Conservation (phyloP, 2,113 vertebrate species). For the Leuciscus idus region DNA sequence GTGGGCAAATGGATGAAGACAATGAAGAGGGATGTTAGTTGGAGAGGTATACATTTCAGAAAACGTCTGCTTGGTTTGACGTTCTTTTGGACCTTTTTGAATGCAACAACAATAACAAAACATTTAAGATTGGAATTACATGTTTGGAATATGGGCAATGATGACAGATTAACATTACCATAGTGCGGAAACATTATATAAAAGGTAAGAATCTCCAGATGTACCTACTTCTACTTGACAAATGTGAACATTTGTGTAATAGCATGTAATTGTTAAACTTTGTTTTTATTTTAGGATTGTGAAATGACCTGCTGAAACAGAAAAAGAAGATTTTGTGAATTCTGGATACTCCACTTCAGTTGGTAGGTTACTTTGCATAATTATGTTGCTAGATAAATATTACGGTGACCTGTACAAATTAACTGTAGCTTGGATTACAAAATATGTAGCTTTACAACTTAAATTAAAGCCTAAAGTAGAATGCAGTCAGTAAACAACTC, state of each 20-base stretch:
- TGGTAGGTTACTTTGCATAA: conserved; percentile 29
- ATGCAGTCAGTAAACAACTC: not conserved
- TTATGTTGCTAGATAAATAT: not conserved
- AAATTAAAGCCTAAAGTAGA: not conserved
- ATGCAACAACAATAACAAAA: not conserved
- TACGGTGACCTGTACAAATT: not conserved
- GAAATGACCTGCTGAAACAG: conserved; percentile 16
- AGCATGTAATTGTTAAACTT: not conserved
- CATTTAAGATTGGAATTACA: conserved; percentile 4
- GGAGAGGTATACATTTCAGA: conserved; percentile 41
- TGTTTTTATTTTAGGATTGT: conserved; percentile 22
- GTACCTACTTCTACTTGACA: not conserved
- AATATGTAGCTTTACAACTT: not conserved
- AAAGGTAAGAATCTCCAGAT: conserved; percentile 29
- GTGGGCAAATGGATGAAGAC: conserved; percentile 48
- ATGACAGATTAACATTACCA: conserved; percentile 21
- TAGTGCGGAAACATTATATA: conserved; percentile 14
- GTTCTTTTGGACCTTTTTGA: conserved; percentile 7
- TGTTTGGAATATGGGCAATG: conserved; percentile 1
- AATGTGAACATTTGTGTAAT: not conserved
- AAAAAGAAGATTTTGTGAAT: conserved; percentile 7
- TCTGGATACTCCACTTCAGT: conserved; percentile 28
- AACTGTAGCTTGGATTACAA: not conserved
- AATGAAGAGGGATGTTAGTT: conserved; percentile 43
- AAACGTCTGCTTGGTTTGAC: conserved; percentile 26